phyloP scores from a whole-genome alignment of 2,797 vertebrate species.

The Sciurus carolinensis region DNA sequence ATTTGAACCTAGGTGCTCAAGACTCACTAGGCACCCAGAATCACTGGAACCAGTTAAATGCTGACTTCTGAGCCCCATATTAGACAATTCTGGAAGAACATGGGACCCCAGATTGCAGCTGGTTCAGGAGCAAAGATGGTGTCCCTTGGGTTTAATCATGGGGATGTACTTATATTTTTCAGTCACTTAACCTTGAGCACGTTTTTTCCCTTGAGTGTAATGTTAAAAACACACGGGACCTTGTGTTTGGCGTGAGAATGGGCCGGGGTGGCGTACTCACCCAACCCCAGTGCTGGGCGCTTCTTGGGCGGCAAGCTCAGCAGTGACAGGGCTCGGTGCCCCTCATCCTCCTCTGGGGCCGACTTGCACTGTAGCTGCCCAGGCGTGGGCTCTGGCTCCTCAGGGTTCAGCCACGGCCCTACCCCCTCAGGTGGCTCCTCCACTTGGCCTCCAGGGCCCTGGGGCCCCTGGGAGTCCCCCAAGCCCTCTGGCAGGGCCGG shows the following conservation, averaged over 20 bases:
- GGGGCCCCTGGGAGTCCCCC: not conserved
- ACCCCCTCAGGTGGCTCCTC: not conserved
- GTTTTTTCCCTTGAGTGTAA: not conserved
- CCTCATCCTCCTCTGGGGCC: not conserved
- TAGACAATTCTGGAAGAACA: not conserved
- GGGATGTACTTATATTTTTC: not conserved
- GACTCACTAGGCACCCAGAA: too few relatives aligned
- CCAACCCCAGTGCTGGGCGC: not conserved
- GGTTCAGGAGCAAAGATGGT: not conserved
- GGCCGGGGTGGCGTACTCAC: not conserved
- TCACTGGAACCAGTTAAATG: not conserved
- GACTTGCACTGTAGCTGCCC: not conserved
- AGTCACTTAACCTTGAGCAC: not conserved
- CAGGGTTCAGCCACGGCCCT: not conserved
- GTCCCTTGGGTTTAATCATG: not conserved
- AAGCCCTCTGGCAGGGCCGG: not conserved
- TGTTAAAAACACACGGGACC: too few relatives aligned
- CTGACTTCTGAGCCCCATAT: not conserved
- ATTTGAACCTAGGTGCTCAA: not conserved
- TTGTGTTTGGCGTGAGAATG: too few relatives aligned
- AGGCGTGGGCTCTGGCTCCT: conserved; percentile 24
- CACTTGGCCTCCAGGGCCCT: not conserved
- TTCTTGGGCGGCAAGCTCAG: conserved; percentile 81
- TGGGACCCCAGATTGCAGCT: not conserved
- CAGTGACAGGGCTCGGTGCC: not conserved